Conservation (phyloP, 2,113 vertebrate genomes). For the Myotis brandtii region DNA sequence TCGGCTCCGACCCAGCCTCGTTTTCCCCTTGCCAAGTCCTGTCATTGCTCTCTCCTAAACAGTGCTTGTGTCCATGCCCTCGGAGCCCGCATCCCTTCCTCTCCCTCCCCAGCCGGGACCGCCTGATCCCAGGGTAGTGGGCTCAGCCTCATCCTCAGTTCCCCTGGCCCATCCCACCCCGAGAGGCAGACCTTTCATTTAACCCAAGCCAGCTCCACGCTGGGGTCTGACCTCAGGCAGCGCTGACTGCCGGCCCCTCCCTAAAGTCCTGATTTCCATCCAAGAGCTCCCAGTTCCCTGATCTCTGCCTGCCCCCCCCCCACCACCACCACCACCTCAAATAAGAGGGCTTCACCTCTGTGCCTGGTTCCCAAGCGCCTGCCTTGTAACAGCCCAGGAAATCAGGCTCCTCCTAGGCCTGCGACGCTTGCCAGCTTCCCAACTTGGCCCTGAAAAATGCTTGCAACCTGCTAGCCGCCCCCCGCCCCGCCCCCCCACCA, state of each 20-base stretch:
- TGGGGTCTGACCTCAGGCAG: neutral
- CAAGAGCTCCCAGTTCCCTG: neutral
- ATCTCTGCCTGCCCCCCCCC: neutral
- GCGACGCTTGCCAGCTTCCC: conserved; percentile 38
- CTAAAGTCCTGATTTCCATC: neutral
- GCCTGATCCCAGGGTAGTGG: neutral
- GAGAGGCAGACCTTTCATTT: neutral
- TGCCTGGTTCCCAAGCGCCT: conserved; percentile 41
- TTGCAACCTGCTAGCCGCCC: neutral
- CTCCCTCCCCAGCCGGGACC: neutral
- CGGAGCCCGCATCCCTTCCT: neutral
- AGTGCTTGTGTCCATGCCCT: neutral
- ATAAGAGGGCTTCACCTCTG: conserved; percentile 34
- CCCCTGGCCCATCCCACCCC: neutral
- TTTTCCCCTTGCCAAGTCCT: conserved; percentile 24
- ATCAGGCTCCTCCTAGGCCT: neutral
- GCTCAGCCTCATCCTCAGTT: neutral
- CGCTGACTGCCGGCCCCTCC: neutral
- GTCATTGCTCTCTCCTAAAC: neutral
- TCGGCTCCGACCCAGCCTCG: neutral
- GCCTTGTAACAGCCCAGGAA: conserved; percentile 20
- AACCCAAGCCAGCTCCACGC: neutral
- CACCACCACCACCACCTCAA: neutral
- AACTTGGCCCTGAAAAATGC: neutral
- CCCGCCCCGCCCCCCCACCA: neutral